phyloP scores from a whole-genome alignment of 1,140 invertebrate species.

The Aphidius ervi region DNA sequence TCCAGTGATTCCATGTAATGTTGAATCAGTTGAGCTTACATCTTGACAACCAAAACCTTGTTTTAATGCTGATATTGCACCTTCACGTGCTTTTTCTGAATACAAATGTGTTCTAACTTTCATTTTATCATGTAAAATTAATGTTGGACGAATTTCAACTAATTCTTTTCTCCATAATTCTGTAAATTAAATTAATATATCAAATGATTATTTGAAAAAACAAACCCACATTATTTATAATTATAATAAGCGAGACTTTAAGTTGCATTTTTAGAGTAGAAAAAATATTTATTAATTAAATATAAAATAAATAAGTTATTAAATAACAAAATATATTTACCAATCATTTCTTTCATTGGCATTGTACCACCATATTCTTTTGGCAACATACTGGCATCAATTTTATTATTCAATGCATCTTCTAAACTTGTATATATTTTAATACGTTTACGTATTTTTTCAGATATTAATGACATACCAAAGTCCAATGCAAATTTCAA shows the following conservation, averaged over 20 bases:
- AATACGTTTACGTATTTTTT: conserved; percentile 74
- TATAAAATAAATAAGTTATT: background rate
- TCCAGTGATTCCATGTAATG: conserved; percentile 64
- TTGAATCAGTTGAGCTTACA: conserved; percentile 57
- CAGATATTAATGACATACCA: conserved; percentile 73
- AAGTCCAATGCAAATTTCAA: conserved; percentile 77
- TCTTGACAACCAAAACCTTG: conserved; percentile 54
- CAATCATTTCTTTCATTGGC: conserved; percentile 80
- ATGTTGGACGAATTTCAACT: conserved; percentile 51
- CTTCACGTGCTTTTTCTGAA: conserved; percentile 64
- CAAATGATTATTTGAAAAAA: no score
- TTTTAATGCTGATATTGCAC: conserved; percentile 66
- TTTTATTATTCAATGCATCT: conserved; percentile 56
- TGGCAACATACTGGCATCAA: conserved; percentile 66
- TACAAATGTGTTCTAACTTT: conserved; percentile 60
- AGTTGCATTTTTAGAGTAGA: no score
- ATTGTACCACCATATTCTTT: conserved; percentile 77
- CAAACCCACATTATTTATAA: no score
- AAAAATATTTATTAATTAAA: background rate
- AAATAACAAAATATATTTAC: conserved; percentile 50
- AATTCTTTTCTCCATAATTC: conserved; percentile 66
- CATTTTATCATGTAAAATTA: conserved; percentile 63
- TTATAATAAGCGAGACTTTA: no score
- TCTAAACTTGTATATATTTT: conserved; percentile 63
- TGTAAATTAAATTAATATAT: conserved; percentile 34